These are phyloP conservation scores for Helicorthomorpha holstii DNA, from an alignment of 1,140 invertebrate genomes.

Conservation along the genomic window DNA sequence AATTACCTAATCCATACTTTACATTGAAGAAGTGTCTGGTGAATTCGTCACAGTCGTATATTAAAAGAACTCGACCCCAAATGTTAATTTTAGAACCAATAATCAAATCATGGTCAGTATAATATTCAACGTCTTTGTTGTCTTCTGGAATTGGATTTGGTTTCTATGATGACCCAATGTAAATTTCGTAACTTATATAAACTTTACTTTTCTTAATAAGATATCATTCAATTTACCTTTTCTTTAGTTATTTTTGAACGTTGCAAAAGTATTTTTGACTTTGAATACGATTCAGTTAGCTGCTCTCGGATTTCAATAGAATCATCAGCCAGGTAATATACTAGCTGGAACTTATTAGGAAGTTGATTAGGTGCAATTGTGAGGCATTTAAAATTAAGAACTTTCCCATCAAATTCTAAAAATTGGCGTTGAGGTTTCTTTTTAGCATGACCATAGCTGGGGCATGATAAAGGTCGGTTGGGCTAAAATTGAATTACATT, in stretches of 20 bases:
- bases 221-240: slow-evolving; percentile 23
- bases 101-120: slow-evolving; percentile 51
- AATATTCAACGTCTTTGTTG: slow-evolving; percentile 30
- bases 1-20: slow-evolving; percentile 34
- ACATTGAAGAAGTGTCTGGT: slow-evolving; percentile 72
- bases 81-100: slow-evolving; percentile 63
- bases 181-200: no score
- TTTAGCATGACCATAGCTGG: no score
- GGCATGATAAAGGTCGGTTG: background rate
- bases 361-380: slow-evolving; percentile 52
- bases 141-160: background rate
- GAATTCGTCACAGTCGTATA: slow-evolving; percentile 69
- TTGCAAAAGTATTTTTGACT: slow-evolving; percentile 38
- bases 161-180: no score
- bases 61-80: slow-evolving; percentile 56
- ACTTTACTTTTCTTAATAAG: no score
- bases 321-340: slow-evolving; percentile 72
- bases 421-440: slow-evolving; percentile 31
- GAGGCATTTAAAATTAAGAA: slow-evolving; percentile 65
- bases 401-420: slow-evolving; percentile 52
- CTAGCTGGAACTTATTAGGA: slow-evolving; percentile 52
- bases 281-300: slow-evolving; percentile 33
- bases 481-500: background rate
- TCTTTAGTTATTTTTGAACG: slow-evolving; percentile 62
- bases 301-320: slow-evolving; percentile 68